These are phyloP conservation scores for Nannoperca obscura DNA, from an alignment of 2,797 vertebrate species.

Conservation along the genomic window DNA sequence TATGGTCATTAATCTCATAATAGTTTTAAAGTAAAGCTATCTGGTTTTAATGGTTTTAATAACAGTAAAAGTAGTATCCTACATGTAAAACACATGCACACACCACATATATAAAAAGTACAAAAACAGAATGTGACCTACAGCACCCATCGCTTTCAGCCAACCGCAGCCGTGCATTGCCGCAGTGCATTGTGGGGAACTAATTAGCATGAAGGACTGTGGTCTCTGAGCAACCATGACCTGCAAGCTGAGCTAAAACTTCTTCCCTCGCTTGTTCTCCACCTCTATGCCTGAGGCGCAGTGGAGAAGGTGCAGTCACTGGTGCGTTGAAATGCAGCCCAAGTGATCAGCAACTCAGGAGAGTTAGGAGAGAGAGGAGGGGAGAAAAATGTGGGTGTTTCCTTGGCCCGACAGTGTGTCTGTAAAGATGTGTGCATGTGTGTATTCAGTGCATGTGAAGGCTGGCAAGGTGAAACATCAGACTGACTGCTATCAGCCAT, in stretches of 20 bases:
- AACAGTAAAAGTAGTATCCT: conserved; percentile 20
- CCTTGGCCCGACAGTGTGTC: conserved; percentile 66
- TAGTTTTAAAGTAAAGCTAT: neutral
- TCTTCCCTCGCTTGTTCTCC: conserved; percentile 62
- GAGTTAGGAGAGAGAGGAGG: conserved; percentile 51
- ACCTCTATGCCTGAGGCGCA: conserved; percentile 82
- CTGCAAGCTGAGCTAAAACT: conserved; percentile 77
- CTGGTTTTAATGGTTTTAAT: conserved; percentile 10
- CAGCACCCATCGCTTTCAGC: conserved; percentile 63
- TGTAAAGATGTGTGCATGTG: conserved; percentile 50
- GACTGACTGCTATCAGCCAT: conserved; percentile 68
- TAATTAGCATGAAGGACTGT: conserved; percentile 83
- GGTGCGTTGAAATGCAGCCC: conserved; percentile 81
- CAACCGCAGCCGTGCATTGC: conserved; percentile 65
- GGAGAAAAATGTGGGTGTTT: conserved; percentile 72
- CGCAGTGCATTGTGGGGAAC: conserved; percentile 82
- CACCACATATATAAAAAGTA: conserved; percentile 31
- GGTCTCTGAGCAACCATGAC: conserved; percentile 84
- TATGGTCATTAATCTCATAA: too few relatives aligned
- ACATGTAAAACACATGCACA: conserved; percentile 38
- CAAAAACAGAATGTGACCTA: conserved; percentile 66
- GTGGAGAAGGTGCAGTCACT: conserved; percentile 81
- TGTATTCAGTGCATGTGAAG: conserved; percentile 38
- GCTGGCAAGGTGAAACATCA: conserved; percentile 59
- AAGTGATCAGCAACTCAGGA: conserved; percentile 75